Percentiles rank a stretch among this genome's conserved stretches.
phyloP scores from a whole-genome alignment of 2,797 vertebrate species.

The Zalophus californianus region DNA sequence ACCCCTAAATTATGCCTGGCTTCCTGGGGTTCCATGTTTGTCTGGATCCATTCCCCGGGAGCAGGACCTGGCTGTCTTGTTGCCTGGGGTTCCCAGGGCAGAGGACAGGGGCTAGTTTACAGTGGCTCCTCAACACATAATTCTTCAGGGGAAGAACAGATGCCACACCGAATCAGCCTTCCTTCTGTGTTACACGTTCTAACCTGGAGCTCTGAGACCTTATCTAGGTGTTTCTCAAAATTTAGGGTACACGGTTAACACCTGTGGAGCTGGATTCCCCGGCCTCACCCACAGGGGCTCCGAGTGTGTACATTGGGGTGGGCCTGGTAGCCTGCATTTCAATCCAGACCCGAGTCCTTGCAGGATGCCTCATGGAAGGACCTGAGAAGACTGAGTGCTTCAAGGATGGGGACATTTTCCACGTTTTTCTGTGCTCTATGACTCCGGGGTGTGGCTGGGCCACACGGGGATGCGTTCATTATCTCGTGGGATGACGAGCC shows the following conservation, averaged over 20 bases:
- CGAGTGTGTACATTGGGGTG: accelerated
- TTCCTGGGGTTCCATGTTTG: not conserved
- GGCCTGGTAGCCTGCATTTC: too few relatives aligned
- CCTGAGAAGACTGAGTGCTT: not conserved
- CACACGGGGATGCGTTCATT: accelerated
- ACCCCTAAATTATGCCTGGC: not conserved
- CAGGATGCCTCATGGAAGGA: not conserved
- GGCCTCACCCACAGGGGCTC: too few relatives aligned
- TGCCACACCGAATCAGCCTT: accelerated
- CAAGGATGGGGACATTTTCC: accelerated
- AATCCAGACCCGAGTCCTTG: accelerated
- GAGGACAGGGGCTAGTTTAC: not conserved
- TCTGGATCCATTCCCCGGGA: accelerated
- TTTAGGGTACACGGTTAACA: accelerated
- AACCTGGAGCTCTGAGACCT: not conserved
- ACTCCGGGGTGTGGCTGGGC: accelerated
- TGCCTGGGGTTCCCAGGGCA: not conserved
- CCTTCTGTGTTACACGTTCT: not conserved
- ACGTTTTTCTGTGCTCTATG: accelerated
- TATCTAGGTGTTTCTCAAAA: not conserved
- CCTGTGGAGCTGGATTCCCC: accelerated
- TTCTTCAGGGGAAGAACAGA: not conserved
- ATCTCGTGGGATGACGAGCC: not conserved
- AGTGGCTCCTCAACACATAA: not conserved
- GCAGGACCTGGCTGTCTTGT: too few relatives aligned